Evolutionary conservation across 2,888 invertebrate genomes (phyloP).

Genomic region (Agrochola litura): DNA sequence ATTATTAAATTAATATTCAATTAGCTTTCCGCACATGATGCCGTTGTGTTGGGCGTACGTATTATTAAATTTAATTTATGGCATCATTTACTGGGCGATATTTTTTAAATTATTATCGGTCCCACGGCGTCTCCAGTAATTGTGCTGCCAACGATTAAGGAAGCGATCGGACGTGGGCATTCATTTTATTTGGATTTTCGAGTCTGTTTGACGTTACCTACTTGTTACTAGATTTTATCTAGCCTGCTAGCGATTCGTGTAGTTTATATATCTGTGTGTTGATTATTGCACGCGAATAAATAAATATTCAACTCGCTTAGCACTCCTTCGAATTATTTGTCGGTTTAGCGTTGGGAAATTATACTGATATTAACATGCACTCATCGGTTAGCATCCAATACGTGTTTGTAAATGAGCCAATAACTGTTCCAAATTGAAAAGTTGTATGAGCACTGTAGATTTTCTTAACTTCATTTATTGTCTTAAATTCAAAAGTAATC

Average conservation of each 20-base stretch:
- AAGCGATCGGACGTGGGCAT: constrained; percentile 66
- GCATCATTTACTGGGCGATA: constrained; percentile 89
- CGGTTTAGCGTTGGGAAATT: constrained; percentile 54
- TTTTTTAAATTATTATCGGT: constrained; percentile 88
- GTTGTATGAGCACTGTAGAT: neutral
- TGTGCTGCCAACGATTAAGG: constrained; percentile 79
- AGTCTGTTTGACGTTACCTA: constrained; percentile 40
- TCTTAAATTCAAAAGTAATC: no score
- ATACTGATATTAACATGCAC: constrained; percentile 57
- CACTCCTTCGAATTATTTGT: constrained; percentile 53
- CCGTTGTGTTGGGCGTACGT: constrained; percentile 87
- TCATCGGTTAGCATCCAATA: constrained; percentile 51
- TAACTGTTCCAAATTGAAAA: constrained; percentile 28
- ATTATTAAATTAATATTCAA: constrained; percentile 90
- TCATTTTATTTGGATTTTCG: constrained; percentile 45
- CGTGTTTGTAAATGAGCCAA: constrained; percentile 35
- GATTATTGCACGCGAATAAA: constrained; percentile 56
- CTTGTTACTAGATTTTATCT: constrained; percentile 36
- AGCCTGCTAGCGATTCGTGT: constrained; percentile 38
- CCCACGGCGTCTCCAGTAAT: constrained; percentile 83
- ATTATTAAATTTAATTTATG: constrained; percentile 90
- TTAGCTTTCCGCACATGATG: constrained; percentile 90
- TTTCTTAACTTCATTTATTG: neutral
- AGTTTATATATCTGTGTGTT: constrained; percentile 53
- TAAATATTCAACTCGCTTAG: constrained; percentile 53